Evolutionary conservation across 2,113 vertebrate species (phyloP), one percentile per base, ranked within the genome.

Genomic region (Megaleporinus macrocephalus): DNA sequence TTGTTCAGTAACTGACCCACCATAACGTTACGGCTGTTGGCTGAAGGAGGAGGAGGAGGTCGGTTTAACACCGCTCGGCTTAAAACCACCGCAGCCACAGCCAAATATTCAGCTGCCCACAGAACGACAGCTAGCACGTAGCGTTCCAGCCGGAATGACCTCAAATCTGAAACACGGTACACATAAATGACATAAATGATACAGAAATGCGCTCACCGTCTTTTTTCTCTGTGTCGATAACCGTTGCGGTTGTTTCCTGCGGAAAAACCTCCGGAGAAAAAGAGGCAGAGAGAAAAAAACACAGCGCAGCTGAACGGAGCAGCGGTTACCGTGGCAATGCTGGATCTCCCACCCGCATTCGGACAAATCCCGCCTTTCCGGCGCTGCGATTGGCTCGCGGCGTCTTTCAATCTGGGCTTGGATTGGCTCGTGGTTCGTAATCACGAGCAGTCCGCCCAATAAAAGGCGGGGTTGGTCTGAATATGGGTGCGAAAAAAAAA

Each of bases 271-370:
- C 18, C 16, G 36, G 22, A n/a, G 49, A 27, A 57, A n/a, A 74
- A 65, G 29, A 29, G n/a, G 22, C 30, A 22, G 57, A 14, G 57
- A 59, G 4, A 59, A 44, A 51, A 68, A 71, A 80, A 63, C 30
- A 65, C 72, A 57, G 70, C 73, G 80, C 73, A 61, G 68, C 76
- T 76, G 78, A 80, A 66, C 53, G 66, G 73, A 62, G 80, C 29
- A 49, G 53, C 79, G 80, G 84, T 85, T 85, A 78, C 82, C 84
- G 59, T 81, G 86, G 83, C 81, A 24, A 84, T 65, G 83, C 66
- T 72, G 69, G 73, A 72, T 68, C 62, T 29, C 66, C 6, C n/a
- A 24, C 57, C n/a, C 57, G n/a, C 18, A 61, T 57, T 57, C 53
- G 10, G 3, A 13, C 22, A 61, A 24, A 15, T 59, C 65, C 20